Evolutionary conservation across 2,113 vertebrate species (phyloP), one percentile per base, ranked within the genome.

Genomic region (Amia ocellicauda): DNA sequence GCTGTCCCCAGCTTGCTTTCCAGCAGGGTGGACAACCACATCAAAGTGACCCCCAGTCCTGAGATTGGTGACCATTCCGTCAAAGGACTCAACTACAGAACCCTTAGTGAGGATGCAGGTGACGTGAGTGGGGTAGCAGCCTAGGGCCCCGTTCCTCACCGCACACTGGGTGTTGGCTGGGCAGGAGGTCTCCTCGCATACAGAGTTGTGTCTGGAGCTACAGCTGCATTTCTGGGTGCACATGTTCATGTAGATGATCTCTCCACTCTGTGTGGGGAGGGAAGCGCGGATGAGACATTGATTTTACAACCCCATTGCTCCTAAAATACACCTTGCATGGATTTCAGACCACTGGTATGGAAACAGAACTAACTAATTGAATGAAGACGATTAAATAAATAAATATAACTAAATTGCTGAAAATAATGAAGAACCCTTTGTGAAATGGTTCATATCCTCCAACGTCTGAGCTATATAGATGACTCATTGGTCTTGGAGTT

Each of bases 191-290:
- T 10, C 20, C 26, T 41, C 24, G 51, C 71, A 69, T 11, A 19
- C 4, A 13, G 61, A 9, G 5, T 2, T 27, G 7, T 49, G 24
- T 0, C 11, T 5, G 0, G 54, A 3, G 24, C 7, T 7, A 16
- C 71, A 73, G 1, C n/a, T 26, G 36, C 71, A 73, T 5, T 19
- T 36, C 47, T 56, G 4, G 13, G 26, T 28, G 11, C 71, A 73
- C 22, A 67, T 19, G 4, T 9, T 22, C 10, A 7, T 3, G 11
- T 53, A 50, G 2, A 52, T 20, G 4, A 13, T 50, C 42, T 66
- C 63, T 17, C 61, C 61, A 36, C 20, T 36, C 61, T 63, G 50
- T 10, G 31, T 7, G 1, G 31, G 31, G 31, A 36, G 11, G 31
- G 1, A 36, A 36, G 11, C 5, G 31, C 31, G 1, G 2, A 10